These are phyloP conservation scores for Pollenia labialis DNA, from an alignment of 2,888 invertebrate species.

Conservation along the genomic window DNA sequence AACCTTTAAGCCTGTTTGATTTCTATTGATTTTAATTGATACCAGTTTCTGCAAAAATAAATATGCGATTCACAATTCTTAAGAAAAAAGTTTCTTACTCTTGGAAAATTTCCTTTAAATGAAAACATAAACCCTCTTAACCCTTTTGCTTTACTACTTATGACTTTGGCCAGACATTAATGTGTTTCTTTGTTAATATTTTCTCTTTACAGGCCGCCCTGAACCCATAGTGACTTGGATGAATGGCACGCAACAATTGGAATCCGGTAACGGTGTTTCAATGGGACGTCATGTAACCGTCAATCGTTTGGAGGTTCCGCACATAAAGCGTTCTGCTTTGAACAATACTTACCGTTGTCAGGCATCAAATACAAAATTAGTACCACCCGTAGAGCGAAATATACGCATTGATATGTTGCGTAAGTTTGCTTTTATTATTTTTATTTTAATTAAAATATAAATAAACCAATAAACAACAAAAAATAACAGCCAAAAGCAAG, in stretches of 20 bases:
- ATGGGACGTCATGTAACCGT: conserved; percentile 91
- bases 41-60: no score
- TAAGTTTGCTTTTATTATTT: conserved; percentile 85
- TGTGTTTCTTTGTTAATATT: conserved; percentile 45
- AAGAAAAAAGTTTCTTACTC: neutral
- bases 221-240: conserved; percentile 94
- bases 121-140: conserved; percentile 28
- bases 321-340: conserved; percentile 90
- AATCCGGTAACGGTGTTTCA: conserved; percentile 89
- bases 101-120: conserved; percentile 8
- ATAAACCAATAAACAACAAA: conserved; percentile 13
- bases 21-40: no score
- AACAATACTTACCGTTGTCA: conserved; percentile 95
- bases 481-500: neutral
- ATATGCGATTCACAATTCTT: no score
- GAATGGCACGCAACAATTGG: conserved; percentile 89
- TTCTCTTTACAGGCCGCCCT: conserved; percentile 88
- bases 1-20: no score
- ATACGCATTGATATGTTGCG: conserved; percentile 93
- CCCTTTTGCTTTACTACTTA: conserved; percentile 21
- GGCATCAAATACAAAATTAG: conserved; percentile 94
- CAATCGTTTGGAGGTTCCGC: conserved; percentile 90
- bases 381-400: conserved; percentile 92
- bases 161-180: conserved; percentile 56
- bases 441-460: neutral